A percentile compares a stretch with the other conserved stretches of the same genome.
Evolutionary conservation across 2,797 vertebrate genomes (phyloP).

Genomic region (Hippopotamyrus pictus): DNA sequence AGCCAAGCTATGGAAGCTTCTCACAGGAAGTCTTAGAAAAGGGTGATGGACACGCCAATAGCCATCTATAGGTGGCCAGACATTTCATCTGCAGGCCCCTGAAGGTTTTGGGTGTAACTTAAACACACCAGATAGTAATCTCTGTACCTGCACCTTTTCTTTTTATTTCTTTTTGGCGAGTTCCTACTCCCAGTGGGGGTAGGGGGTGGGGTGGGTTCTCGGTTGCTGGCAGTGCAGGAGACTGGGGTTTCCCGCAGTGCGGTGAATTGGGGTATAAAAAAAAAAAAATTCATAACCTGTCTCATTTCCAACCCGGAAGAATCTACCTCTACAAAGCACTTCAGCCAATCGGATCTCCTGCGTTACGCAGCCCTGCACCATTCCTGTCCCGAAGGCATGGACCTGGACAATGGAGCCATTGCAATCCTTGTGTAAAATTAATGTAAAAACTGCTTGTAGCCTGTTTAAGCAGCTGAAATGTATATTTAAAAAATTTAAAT

Average conservation of each 20-base stretch:
- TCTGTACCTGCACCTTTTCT: not conserved
- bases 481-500: slow-evolving; percentile 90
- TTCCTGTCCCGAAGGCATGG: slow-evolving; percentile 65
- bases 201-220: not conserved
- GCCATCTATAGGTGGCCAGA: not conserved
- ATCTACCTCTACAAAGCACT: slow-evolving; percentile 72
- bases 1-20: not conserved
- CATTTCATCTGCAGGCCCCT: not conserved
- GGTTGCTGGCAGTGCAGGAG: not conserved
- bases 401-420: slow-evolving; percentile 60
- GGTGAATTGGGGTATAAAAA: slow-evolving; percentile 4
- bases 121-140: not conserved
- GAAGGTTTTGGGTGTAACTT: not conserved
- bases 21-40: not conserved
- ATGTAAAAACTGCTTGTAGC: slow-evolving; percentile 68
- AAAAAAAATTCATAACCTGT: not conserved
- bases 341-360: slow-evolving; percentile 51
- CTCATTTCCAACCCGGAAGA: slow-evolving; percentile 46
- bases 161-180: not conserved
- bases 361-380: slow-evolving; percentile 60
- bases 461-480: slow-evolving; percentile 60
- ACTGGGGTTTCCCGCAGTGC: not conserved
- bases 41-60: not conserved
- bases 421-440: slow-evolving; percentile 51
- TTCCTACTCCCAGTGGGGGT: not conserved